Conservation (phyloP, 2,797 vertebrate species). For the Mallotus villosus region DNA sequence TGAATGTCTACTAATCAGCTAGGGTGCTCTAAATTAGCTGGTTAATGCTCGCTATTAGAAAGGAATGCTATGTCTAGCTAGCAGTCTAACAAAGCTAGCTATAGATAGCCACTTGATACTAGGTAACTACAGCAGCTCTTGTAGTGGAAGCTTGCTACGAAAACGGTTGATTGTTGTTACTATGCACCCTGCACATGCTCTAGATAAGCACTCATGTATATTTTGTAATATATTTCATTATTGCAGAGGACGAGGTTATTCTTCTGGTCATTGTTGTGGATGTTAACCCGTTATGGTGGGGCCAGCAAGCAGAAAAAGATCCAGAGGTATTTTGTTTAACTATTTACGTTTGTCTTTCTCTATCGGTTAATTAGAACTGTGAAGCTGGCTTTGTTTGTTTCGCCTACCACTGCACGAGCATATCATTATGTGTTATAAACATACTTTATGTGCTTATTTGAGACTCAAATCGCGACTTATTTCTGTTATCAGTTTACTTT, state of each 20-base stretch:
- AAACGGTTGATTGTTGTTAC: neutral
- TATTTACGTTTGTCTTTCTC: slow-evolving; percentile 23
- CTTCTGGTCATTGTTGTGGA: slow-evolving; percentile 90
- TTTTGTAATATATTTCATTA: neutral
- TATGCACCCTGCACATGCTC: neutral
- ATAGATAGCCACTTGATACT: neutral
- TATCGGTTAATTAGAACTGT: slow-evolving; percentile 64
- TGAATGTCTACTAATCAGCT: neutral
- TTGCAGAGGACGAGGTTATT: slow-evolving; percentile 89
- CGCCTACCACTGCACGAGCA: neutral
- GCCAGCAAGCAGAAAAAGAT: slow-evolving; percentile 84
- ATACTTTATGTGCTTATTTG: neutral
- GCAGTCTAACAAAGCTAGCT: neutral
- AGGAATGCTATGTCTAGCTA: neutral
- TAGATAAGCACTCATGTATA: neutral
- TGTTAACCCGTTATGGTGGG: slow-evolving; percentile 98
- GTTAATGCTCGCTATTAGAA: neutral
- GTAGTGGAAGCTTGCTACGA: neutral
- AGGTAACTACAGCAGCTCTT: slow-evolving; percentile 3
- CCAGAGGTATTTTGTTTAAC: slow-evolving; percentile 74
- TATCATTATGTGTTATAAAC: no score
- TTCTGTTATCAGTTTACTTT: slow-evolving; percentile 81
- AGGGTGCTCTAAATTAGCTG: neutral
- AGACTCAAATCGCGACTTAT: neutral
- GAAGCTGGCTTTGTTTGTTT: slow-evolving; percentile 26